Conservation (phyloP, 53 echinoderm and acorn worm genomes). For the Astropecten irregularis region DNA sequence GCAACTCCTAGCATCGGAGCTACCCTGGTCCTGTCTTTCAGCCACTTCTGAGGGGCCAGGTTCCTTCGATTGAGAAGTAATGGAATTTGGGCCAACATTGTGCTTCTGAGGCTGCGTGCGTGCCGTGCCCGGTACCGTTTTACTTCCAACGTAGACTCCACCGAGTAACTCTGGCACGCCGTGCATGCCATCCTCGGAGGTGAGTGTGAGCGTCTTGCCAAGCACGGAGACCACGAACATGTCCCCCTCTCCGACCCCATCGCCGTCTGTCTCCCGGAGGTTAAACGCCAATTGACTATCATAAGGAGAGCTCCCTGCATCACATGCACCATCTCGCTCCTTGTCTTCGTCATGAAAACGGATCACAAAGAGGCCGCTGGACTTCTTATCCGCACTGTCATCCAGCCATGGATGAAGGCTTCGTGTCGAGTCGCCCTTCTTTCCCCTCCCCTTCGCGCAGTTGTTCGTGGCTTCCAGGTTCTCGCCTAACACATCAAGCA, state of each 20-base stretch:
- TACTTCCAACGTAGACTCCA: conserved; percentile 40
- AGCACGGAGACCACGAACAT: conserved; percentile 55
- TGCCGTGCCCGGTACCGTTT: background rate
- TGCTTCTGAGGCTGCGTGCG: no score
- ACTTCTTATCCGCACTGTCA: background rate
- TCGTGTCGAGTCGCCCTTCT: background rate
- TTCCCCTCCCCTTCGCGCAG: no score
- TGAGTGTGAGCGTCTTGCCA: conserved; percentile 28
- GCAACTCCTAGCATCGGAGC: no score
- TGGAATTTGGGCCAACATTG: no score
- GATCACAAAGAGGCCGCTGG: conserved; percentile 40
- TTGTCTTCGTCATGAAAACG: background rate
- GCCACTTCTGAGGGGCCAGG: no score
- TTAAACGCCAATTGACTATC: background rate
- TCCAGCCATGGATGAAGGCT: background rate
- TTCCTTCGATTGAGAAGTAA: no score
- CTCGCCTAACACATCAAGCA: no score
- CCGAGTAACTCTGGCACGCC: conserved; percentile 38
- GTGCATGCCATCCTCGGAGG: background rate
- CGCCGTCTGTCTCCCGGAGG: conserved; percentile 8
- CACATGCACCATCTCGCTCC: background rate
- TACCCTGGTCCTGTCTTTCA: no score
- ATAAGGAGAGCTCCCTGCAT: background rate
- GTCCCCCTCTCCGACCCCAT: conserved; percentile 4
- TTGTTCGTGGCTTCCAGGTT: no score